Base-by-base conservation (phyloP, 2,888 invertebrate species). In the Nemotelus nigrinus region DNA sequence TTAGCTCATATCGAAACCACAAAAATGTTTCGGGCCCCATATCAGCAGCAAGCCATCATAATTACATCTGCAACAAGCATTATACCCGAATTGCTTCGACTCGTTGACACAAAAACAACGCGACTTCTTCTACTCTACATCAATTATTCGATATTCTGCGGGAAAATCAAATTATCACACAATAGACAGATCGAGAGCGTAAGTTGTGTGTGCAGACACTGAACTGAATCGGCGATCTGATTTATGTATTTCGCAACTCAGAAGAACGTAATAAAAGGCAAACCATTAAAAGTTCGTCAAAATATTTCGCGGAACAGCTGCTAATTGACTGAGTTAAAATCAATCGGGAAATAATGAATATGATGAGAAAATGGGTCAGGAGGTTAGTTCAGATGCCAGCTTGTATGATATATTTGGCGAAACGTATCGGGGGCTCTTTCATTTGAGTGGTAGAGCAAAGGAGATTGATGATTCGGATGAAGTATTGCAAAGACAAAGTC, bases 271-370 rank as follows among this genome's bases (percentile, higher is more conserved):
- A 25, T 25, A 25, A 25, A 25, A 25, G 25, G 25, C 25, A 25
- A 25, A 60, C 41, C 25, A 60, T 60, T 60, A 60, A 60, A 60
- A 60, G 41, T 60, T 60, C 60, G 60, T 60, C 60, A 60, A 41
- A 60, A 60, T 60, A 25, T 39, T 60, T 25, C n/a, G 60, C 7
- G 41, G 60, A 60, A 60, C 41, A 60, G 41, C 60, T 60, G 60
- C 60, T 60, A 60, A 60, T 60, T 60, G 60, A 60, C 41, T 60
- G 7, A 39, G 60, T 39, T 41, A 60, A 60, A 60, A 25, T 60
- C 7, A 7, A 60, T 39, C 41, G 25, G 7, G 41, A 25, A 60
- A 41, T 39, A 39, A 60, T 60, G 60, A 60, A 60, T 60, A 39
- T 39, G 39, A 41, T 41, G 41, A 3, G 3, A 7, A 25, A 25